Base-by-base conservation (phyloP, 2,888 invertebrate species). In the Eristalis tenax region DNA sequence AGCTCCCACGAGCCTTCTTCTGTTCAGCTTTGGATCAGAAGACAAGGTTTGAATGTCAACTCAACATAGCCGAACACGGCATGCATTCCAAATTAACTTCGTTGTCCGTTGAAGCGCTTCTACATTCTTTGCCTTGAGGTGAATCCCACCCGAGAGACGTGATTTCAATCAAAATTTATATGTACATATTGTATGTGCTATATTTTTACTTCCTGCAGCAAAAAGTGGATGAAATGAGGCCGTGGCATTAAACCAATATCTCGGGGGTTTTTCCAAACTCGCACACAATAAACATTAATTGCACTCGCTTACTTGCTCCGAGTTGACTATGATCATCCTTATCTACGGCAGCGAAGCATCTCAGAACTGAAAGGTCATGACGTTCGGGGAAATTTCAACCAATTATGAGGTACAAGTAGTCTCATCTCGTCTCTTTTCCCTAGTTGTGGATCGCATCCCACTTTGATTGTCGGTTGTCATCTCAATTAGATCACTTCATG, bases 131-230 rank as follows among this genome's bases (percentile, higher is more conserved):
- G 38, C 10, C 64, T 66, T 66, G 28, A 40, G 57, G 75, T 75
- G 57, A 75, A 66, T 59, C 57, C 57, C 75, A 66, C 8, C 38
- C 26, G 3, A 18, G 18, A 8, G 38, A 28, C 61, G 68, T 68
- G 68, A 43, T 76, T 32, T 28, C 43, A 40, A 61, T 68, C 40
- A 40, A 43, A 43, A 15, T n/a, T 0, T 13, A 43, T 1, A n/a
- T n/a, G n/a, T n/a, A 15, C 43, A 43, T 43, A 4, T 43, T 18
- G 1, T 15, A 43, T n/a, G 4, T 43, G 15, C 40, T 5, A 43
- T 43, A n/a, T 1, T 43, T n/a, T 15, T 5, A 15, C 40, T 13
- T 43, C 15, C 40, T 43, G 4, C 40, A 15, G 40, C 15, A 43
- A 43, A 43, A 43, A 43, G 15, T 15, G 40, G 15, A 40, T 15